These are phyloP conservation scores for Rugalucina vietnamica DNA, from an alignment of 2,888 invertebrate species.

Conservation along the genomic window DNA sequence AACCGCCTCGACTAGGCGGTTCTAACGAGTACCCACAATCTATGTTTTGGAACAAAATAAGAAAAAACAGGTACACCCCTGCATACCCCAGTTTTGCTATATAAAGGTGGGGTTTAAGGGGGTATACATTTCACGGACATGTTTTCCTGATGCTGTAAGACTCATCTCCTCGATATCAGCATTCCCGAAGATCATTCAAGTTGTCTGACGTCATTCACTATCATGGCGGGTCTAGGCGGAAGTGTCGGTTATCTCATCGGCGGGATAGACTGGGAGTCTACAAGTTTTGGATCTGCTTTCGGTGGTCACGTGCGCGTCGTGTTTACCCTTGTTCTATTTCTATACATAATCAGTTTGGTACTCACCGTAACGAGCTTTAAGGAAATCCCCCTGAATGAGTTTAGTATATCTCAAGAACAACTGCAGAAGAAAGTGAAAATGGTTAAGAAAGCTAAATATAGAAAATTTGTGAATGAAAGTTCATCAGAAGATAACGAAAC, in stretches of 20 bases:
- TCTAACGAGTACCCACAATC: no score
- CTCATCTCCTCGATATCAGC: constrained; percentile 96
- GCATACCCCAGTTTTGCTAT: no score
- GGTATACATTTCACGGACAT: no score
- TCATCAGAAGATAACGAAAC: constrained; percentile 55
- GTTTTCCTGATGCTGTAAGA: no score
- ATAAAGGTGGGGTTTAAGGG: no score
- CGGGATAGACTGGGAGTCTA: constrained; percentile 94
- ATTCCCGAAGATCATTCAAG: constrained; percentile 96
- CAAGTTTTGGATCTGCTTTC: constrained; percentile 89
- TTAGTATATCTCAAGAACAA: constrained; percentile 66
- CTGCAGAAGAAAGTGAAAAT: constrained; percentile 72
- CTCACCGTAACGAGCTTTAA: constrained; percentile 94
- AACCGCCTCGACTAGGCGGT: no score
- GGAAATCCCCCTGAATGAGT: constrained; percentile 89
- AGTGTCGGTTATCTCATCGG: constrained; percentile 93
- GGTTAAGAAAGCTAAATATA: constrained; percentile 77
- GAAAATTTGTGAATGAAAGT: constrained; percentile 80
- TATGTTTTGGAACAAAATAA: no score
- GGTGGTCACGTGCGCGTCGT: constrained; percentile 97
- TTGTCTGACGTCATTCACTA: constrained; percentile 96
- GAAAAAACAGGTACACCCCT: no score
- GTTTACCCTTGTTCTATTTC: constrained; percentile 94
- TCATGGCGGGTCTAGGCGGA: constrained; percentile 98
- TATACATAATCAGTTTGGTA: constrained; percentile 93